These are phyloP conservation scores for Saguinus midas DNA, from an alignment of 2,113 vertebrate species.

Conservation along the genomic window DNA sequence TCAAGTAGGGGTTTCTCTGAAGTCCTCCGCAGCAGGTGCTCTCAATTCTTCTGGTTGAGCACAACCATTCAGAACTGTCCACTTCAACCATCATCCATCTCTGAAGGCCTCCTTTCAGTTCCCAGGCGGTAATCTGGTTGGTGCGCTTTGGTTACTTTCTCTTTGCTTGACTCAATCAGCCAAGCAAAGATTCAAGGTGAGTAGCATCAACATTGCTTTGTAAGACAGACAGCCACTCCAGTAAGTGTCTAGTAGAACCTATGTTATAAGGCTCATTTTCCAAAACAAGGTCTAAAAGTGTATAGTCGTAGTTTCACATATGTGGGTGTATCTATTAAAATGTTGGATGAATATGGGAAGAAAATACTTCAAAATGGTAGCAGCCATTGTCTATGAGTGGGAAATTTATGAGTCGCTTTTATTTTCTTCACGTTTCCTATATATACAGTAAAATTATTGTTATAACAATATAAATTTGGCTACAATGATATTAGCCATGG, in stretches of 20 bases:
- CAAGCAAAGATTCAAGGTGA: background rate
- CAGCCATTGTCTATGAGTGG: background rate
- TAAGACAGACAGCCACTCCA: background rate
- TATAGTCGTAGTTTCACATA: background rate
- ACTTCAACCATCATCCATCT: background rate
- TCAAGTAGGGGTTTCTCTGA: background rate
- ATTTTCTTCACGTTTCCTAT: background rate
- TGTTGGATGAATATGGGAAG: background rate
- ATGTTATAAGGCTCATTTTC: background rate
- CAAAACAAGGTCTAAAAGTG: background rate
- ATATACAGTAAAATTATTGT: background rate
- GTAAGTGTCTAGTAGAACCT: background rate
- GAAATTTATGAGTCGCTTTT: background rate
- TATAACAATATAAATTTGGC: background rate
- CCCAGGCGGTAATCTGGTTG: background rate
- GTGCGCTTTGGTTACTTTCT: background rate
- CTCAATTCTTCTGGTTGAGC: background rate
- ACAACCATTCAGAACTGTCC: background rate
- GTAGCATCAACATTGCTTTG: background rate
- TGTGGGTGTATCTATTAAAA: background rate
- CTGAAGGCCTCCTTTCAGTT: background rate
- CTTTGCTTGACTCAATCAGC: background rate
- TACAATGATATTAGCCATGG: background rate
- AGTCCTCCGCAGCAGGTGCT: background rate
- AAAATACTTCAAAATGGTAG: background rate